Base-by-base conservation (phyloP, 1,140 invertebrate genomes). In the Pseudomyrmex pallidus region DNA sequence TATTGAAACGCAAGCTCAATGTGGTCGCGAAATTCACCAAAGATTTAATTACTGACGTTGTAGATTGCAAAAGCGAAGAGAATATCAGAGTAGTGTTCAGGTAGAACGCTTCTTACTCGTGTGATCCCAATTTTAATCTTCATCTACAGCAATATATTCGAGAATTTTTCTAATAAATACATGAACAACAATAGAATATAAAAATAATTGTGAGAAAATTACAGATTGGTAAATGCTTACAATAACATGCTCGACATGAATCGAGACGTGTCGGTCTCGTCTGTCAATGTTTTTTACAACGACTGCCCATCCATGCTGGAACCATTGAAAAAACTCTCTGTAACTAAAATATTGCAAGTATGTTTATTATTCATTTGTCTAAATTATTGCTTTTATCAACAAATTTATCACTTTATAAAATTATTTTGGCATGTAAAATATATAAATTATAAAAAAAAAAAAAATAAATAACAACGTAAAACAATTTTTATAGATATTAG, bases 221-320 rank as follows among this genome's bases (percentile, higher is more conserved):
- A 1, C 61, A 93, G 92, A 68, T 84, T 93, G 50, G 84, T 93
- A 2, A 92, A 92, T 72, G 80, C 84, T 67, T 92, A 93, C 62
- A 92, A 93, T 12, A 84, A 87, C 7, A 78, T 91, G 2, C 50
- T 93, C 20, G 85, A 90, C 17, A 80, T 90, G 13, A 80, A 92
- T 13, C 85, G 87, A 12, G 78, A 90, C 2, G 86, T 90, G 0
- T 87, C 84, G 1, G 82, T 90, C 44, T 10, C 82, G 0, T 89
- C 90, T 13, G 85, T 91, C 20, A 93, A 91, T 64, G 91, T 91
- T 52, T 93, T 91, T 68, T 90, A 85, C 66, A 96, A 96, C 76
- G 95, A 95, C 82, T 96, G 95, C 86, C 95, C 95, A 2, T 93
- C 93, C 25, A 92, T 96, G 73, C 84, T 95, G 15, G 94, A 95